phyloP scores from a whole-genome alignment of 1,140 invertebrate genomes.

The Hylaeus volcanicus region DNA sequence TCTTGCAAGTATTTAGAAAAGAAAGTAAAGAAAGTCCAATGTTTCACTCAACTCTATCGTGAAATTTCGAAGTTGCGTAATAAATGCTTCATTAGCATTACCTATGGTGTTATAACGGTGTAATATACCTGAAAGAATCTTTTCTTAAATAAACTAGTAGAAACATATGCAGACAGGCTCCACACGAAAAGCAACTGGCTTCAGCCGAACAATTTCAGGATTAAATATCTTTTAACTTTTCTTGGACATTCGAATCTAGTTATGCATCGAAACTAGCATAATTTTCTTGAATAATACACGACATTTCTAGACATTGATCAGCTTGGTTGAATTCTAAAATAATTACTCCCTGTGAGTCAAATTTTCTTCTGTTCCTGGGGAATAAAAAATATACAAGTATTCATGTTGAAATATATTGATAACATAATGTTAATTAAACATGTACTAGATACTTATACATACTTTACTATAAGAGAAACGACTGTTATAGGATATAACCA shows the following conservation, averaged over 20 bases:
- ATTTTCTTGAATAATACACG: no score
- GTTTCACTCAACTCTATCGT: conserved; percentile 33
- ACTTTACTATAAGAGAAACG: no score
- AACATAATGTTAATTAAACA: no score
- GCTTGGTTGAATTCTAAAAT: no score
- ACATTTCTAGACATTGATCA: no score
- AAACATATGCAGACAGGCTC: not conserved
- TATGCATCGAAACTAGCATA: no score
- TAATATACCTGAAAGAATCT: not conserved
- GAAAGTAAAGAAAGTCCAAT: conserved; percentile 43
- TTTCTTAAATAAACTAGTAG: not conserved
- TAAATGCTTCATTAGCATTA: not conserved
- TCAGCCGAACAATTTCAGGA: not conserved
- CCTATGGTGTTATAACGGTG: not conserved
- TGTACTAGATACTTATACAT: no score
- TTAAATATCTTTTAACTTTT: not conserved
- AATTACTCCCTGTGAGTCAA: no score
- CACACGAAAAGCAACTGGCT: not conserved
- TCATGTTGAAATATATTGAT: no score
- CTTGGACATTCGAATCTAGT: not conserved
- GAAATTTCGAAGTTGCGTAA: conserved; percentile 52
- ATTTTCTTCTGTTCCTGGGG: no score
- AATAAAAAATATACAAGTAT: no score
- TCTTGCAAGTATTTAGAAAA: conserved; percentile 48
- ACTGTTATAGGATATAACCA: no score